Evolutionary conservation across 2,113 vertebrate species (phyloP).

Genomic region (Daubentonia madagascariensis): DNA sequence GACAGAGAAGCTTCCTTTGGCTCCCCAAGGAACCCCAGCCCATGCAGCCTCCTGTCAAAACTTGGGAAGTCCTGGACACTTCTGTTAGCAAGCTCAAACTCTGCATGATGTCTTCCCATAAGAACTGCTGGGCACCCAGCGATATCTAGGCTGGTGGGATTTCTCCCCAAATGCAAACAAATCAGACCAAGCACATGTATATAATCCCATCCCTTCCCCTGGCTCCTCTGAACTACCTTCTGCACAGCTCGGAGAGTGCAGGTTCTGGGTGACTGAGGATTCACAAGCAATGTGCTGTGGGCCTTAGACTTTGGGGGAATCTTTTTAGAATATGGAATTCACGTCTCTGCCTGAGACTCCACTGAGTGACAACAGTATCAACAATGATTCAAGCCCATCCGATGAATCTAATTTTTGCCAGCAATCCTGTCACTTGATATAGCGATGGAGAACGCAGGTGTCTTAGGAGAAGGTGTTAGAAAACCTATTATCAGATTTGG

Average conservation of each 20-base stretch:
- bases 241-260: not conserved
- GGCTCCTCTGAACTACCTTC: not conserved
- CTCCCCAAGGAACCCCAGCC: not conserved
- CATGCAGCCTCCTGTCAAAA: not conserved
- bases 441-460: not conserved
- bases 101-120: not conserved
- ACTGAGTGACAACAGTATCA: not conserved
- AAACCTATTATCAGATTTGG: not conserved
- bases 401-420: not conserved
- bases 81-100: not conserved
- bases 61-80: not conserved
- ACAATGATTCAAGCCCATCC: not conserved
- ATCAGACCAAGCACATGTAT: not conserved
- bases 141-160: not conserved
- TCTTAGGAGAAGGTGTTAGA: not conserved
- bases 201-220: not conserved
- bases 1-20: not conserved
- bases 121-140: not conserved
- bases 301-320: not conserved
- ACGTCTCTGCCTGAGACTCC: not conserved
- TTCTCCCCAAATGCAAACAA: not conserved
- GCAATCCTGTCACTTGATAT: not conserved
- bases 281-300: not conserved
- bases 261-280: not conserved
- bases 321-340: not conserved